Evolutionary conservation across 2,797 vertebrate genomes (phyloP).

Genomic region (Rachycentron canadum): DNA sequence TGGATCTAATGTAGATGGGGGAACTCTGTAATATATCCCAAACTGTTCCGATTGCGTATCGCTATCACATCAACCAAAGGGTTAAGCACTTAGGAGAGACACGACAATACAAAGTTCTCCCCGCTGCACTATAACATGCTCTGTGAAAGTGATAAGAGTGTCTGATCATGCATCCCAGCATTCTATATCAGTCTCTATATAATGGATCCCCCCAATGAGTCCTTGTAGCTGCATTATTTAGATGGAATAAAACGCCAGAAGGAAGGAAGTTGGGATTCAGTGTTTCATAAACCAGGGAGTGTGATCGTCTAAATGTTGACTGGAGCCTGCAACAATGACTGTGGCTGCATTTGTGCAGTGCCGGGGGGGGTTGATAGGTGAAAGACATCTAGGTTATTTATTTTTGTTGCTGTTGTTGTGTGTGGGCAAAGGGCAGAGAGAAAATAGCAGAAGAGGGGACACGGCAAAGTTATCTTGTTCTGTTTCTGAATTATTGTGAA

Average conservation of each 20-base stretch:
- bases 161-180: constrained; percentile 79
- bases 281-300: constrained; percentile 67
- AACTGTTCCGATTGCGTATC: constrained; percentile 61
- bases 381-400: constrained; percentile 51
- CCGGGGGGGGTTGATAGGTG: constrained; percentile 53
- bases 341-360: constrained; percentile 48
- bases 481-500: not conserved
- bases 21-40: constrained; percentile 58
- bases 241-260: constrained; percentile 81
- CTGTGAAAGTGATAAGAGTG: constrained; percentile 79
- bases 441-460: not conserved
- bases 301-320: constrained; percentile 70
- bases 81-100: constrained; percentile 82
- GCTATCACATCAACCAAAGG: constrained; percentile 73
- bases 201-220: constrained; percentile 80
- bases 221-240: constrained; percentile 83
- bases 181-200: constrained; percentile 80
- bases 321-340: constrained; percentile 59
- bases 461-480: constrained; percentile 7
- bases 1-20: constrained; percentile 66
- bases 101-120: constrained; percentile 80
- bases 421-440: not conserved
- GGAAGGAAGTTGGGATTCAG: constrained; percentile 71
- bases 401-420: constrained; percentile 28
- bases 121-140: constrained; percentile 76